Evolutionary conservation across 2,888 invertebrate genomes (phyloP).

Genomic region (Spilarctia lutea): DNA sequence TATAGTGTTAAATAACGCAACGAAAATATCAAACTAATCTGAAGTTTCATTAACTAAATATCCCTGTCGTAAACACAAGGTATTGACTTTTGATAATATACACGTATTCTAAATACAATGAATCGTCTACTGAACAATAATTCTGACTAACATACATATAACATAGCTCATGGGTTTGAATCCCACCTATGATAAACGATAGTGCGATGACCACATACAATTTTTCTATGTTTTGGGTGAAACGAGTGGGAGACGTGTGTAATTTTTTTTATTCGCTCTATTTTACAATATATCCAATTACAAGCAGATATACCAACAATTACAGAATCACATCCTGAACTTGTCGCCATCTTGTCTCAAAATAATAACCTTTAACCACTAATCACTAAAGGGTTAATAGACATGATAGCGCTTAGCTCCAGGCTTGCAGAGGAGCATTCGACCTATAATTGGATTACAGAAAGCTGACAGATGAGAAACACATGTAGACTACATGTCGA

Average conservation of each 20-base stretch:
- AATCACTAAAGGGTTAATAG: background rate
- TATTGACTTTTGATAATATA: too few relatives aligned
- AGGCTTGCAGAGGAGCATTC: background rate
- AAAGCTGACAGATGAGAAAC: background rate
- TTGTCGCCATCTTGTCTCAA: background rate
- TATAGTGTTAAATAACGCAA: too few relatives aligned
- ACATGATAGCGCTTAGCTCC: slow-evolving; percentile 4
- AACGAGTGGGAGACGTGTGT: too few relatives aligned
- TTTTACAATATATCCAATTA: background rate
- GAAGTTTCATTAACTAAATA: too few relatives aligned
- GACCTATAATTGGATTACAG: slow-evolving; percentile 28
- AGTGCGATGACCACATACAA: too few relatives aligned
- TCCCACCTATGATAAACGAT: too few relatives aligned
- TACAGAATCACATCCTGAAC: background rate
- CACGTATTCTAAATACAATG: background rate
- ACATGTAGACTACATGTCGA: background rate
- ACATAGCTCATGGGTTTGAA: too few relatives aligned
- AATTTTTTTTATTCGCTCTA: too few relatives aligned
- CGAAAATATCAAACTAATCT: too few relatives aligned
- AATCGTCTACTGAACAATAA: background rate
- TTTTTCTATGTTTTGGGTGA: too few relatives aligned
- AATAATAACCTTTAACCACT: background rate
- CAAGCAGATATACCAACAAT: background rate
- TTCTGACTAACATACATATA: too few relatives aligned
- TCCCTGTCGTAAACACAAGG: too few relatives aligned